Percentiles rank a stretch among this genome's conserved stretches.
Conservation (phyloP, 2,888 invertebrate species). For the Schizaphis graminum region DNA sequence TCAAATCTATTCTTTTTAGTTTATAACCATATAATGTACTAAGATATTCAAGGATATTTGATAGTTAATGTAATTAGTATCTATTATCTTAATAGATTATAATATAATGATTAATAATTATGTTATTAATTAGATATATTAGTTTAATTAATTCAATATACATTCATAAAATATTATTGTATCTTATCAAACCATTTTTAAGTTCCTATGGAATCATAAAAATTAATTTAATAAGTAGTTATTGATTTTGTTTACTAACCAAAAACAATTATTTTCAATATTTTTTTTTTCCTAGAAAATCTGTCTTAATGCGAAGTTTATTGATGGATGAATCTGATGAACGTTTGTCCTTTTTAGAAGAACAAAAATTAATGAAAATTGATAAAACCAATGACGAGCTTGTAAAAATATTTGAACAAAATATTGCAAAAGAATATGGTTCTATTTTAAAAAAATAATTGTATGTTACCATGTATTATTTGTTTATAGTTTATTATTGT, state of each 20-base stretch:
- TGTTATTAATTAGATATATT: background rate
- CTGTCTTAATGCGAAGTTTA: background rate
- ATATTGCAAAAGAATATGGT: slow-evolving; percentile 49
- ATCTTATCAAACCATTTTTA: background rate
- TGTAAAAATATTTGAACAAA: slow-evolving; percentile 50
- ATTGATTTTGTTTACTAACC: background rate
- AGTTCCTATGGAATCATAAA: background rate
- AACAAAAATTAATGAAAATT: slow-evolving; percentile 61
- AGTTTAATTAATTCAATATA: background rate
- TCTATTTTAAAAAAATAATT: slow-evolving; percentile 20
- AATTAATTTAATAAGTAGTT: background rate
- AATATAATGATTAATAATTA: background rate
- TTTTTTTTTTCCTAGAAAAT: slow-evolving; percentile 41
- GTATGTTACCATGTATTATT: background rate
- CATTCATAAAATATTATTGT: background rate
- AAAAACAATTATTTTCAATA: background rate
- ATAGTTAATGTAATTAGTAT: background rate
- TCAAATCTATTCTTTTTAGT: background rate
- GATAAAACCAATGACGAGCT: slow-evolving; percentile 50
- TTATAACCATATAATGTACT: background rate
- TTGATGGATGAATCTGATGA: slow-evolving; percentile 46
- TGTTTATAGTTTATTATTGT: slow-evolving; percentile 36
- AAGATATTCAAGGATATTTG: background rate
- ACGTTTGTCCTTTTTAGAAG: slow-evolving; percentile 46
- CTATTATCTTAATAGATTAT: background rate